Evolutionary conservation across 2,113 vertebrate genomes (phyloP).

Genomic region (Cynocephalus volans): DNA sequence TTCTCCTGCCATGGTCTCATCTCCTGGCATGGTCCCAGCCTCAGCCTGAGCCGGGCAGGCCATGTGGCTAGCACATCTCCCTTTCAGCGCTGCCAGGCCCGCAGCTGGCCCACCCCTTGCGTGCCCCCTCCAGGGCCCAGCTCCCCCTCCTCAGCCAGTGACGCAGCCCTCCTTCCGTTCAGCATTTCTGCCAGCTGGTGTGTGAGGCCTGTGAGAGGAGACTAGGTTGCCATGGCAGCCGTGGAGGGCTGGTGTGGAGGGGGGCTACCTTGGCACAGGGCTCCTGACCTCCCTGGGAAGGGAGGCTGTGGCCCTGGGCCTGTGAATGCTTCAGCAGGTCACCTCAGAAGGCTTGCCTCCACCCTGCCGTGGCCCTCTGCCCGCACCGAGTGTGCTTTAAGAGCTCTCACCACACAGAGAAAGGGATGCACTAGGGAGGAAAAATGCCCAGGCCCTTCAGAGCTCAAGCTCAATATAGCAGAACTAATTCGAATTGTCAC

Average conservation of each 20-base stretch:
- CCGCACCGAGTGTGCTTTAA: slow-evolving; percentile 72
- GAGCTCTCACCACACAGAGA: slow-evolving; percentile 70
- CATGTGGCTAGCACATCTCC: slow-evolving; percentile 82
- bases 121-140: slow-evolving; percentile 62
- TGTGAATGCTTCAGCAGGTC: slow-evolving; percentile 73
- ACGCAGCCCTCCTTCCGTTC: slow-evolving; percentile 75
- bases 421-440: slow-evolving; percentile 77
- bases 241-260: slow-evolving; percentile 10
- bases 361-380: slow-evolving; percentile 60
- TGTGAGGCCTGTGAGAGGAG: slow-evolving; percentile 74
- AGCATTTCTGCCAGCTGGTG: slow-evolving; percentile 83
- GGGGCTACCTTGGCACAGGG: slow-evolving; percentile 16
- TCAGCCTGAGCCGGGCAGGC: not conserved
- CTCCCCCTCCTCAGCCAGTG: slow-evolving; percentile 69
- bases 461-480: slow-evolving; percentile 86
- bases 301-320: slow-evolving; percentile 53
- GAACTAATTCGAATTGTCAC: slow-evolving; percentile 91
- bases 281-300: slow-evolving; percentile 73
- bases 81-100: slow-evolving; percentile 70
- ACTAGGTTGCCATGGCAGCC: slow-evolving; percentile 81
- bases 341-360: slow-evolving; percentile 62
- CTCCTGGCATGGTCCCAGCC: slow-evolving; percentile 63
- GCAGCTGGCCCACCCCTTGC: slow-evolving; percentile 77
- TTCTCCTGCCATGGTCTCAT: slow-evolving; percentile 70
- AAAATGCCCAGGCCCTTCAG: slow-evolving; percentile 85